Conservation (phyloP, 2,888 invertebrate species). For the Syrphus vitripennis region DNA sequence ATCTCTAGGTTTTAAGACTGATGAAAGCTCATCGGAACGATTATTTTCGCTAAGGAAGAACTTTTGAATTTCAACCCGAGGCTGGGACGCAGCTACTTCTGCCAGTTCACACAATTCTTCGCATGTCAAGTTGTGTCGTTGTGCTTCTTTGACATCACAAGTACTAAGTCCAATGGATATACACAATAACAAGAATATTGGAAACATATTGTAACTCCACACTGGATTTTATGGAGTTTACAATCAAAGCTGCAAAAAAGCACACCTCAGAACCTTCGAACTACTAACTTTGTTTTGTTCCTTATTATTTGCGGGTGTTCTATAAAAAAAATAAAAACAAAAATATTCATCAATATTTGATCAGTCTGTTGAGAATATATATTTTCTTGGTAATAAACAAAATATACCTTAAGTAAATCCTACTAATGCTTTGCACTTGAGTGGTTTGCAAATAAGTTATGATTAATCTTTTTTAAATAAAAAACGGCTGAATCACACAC, state of each 20-base stretch:
- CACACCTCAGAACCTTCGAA: background rate
- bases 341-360: background rate
- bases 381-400: background rate
- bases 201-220: background rate
- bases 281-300: background rate
- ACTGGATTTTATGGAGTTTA: background rate
- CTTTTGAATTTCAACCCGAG: slow-evolving; percentile 27
- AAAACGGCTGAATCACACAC: no score
- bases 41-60: slow-evolving; percentile 39
- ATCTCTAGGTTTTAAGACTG: background rate
- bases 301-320: background rate
- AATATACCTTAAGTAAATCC: background rate
- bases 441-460: background rate
- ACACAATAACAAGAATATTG: background rate
- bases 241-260: background rate
- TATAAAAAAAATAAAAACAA: background rate
- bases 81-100: slow-evolving; percentile 1
- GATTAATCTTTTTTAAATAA: background rate
- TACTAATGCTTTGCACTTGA: background rate
- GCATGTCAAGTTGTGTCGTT: slow-evolving; percentile 49
- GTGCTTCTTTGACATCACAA: slow-evolving; percentile 26
- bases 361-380: background rate
- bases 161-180: background rate
- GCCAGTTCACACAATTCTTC: slow-evolving; percentile 45
- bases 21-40: background rate